Conservation (phyloP, 1,140 invertebrate species). For the Forficula auricularia region DNA sequence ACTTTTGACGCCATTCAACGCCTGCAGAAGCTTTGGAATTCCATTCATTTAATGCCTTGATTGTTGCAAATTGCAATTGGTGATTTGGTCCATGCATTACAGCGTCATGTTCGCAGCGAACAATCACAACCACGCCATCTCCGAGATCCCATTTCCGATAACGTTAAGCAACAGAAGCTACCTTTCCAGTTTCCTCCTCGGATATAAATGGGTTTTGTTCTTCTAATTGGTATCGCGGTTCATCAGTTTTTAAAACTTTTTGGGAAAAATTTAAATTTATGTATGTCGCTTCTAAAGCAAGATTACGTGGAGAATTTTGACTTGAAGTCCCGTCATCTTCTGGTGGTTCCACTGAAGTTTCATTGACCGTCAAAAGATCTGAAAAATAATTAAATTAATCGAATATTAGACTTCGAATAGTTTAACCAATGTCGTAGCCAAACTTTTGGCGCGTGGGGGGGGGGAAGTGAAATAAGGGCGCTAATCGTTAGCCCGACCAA, state of each 20-base stretch:
- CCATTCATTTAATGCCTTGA: constrained; percentile 72
- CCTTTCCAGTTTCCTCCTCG: constrained; percentile 72
- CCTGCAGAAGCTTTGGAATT: constrained; percentile 65
- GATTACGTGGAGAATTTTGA: constrained; percentile 86
- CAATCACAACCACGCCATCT: constrained; percentile 78
- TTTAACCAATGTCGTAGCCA: too few relatives aligned
- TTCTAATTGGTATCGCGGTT: constrained; percentile 76
- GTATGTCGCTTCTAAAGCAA: constrained; percentile 95
- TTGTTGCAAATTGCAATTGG: constrained; percentile 83
- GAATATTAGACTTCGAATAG: too few relatives aligned
- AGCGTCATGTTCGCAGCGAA: constrained; percentile 92
- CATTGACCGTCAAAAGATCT: constrained; percentile 92
- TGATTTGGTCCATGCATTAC: constrained; percentile 79
- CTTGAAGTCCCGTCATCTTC: constrained; percentile 87
- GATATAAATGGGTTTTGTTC: constrained; percentile 85
- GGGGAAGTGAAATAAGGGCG: too few relatives aligned
- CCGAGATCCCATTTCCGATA: constrained; percentile 96
- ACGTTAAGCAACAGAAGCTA: constrained; percentile 88
- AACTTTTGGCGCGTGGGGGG: too few relatives aligned
- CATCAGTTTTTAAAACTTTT: constrained; percentile 64
- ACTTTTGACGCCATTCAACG: constrained; percentile 94
- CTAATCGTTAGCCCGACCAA: too few relatives aligned
- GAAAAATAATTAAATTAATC: too few relatives aligned
- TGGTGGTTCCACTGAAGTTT: constrained; percentile 93
- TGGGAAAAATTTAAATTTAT: constrained; percentile 99